These are phyloP conservation scores for Alligator mississippiensis DNA, from an alignment of 2,113 vertebrate genomes.

Conservation along the genomic window DNA sequence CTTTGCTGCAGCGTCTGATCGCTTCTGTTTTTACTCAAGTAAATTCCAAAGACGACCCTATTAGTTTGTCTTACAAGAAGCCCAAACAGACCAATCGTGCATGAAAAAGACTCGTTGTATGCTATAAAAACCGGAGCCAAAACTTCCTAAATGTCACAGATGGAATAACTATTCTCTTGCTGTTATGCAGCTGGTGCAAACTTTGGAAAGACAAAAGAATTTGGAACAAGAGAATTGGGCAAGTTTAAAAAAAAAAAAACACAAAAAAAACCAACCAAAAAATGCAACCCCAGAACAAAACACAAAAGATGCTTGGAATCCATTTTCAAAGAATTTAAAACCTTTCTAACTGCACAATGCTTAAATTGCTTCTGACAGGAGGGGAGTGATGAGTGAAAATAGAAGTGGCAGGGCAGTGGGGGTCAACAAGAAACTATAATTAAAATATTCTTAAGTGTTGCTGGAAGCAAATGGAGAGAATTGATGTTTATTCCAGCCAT, in stretches of 20 bases:
- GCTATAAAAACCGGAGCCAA: not conserved
- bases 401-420: not conserved
- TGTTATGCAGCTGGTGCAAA: not conserved
- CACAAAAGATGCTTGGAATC: not conserved
- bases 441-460: not conserved
- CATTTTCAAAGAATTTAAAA: not conserved
- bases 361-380: not conserved
- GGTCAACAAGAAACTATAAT: not conserved
- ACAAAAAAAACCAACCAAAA: not conserved
- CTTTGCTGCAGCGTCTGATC: too few species aligned
- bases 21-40: not conserved
- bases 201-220: not conserved
- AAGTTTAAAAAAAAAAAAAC: not conserved
- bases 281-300: not conserved
- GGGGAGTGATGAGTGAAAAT: not conserved
- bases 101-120: not conserved
- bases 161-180: rapidly evolving
- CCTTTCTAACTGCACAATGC: not conserved
- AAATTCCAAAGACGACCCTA: not conserved
- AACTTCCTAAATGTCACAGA: not conserved
- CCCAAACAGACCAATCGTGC: not conserved
- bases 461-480: not conserved
- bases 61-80: not conserved
- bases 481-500: not conserved
- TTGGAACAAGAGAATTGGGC: not conserved